Evolutionary conservation across 2,888 invertebrate genomes (phyloP), one percentile per base, ranked within the genome.

Genomic region (Proisotoma minuta): DNA sequence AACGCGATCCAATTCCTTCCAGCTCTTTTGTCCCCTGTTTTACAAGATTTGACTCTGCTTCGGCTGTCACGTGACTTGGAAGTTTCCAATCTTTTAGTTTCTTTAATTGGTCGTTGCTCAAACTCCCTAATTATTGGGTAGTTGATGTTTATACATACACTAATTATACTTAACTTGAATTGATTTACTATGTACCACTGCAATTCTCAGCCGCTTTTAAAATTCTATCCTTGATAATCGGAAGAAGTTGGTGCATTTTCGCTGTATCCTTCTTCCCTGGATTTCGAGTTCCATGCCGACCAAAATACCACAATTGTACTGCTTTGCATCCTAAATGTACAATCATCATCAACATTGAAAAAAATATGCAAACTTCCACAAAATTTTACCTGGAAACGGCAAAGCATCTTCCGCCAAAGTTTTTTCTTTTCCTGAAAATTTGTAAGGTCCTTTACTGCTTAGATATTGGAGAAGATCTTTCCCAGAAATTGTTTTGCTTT

Each of bases 201-300:
- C 51, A 24, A 27, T 24, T 28, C 27, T 51, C 28, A 51, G 12
- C n/a, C 3, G 5, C 22, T 20, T n/a, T 3, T 5, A 56, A 12
- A 20, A 63, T 57, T 28, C 60, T 59, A 2, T 43, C 50, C n/a
- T 51, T 40, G 2, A 71, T 18, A 1, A 5, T 1, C 0, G 57
- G 58, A 20, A 69, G 56, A 3, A 63, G 20, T 0, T 29, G 28
- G 15, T 64, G 54, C 66, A 72, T 68, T 3, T 54, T 27, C 1
- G 5, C 20, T 47, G 68, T 72, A 24, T 66, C 62, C 2, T 66
- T 57, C 0, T 43, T 57, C 2, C 66, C 68, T 1, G 72, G 72
- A 56, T 68, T 65, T 47, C 72, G 47, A 1, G 70, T 68, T 12
- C 72, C 72, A 59, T 72, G 72, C 27, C 72, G 39, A n/a, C 66